phyloP scores from a whole-genome alignment of 2,113 vertebrate species.

The Prionailurus viverrinus region DNA sequence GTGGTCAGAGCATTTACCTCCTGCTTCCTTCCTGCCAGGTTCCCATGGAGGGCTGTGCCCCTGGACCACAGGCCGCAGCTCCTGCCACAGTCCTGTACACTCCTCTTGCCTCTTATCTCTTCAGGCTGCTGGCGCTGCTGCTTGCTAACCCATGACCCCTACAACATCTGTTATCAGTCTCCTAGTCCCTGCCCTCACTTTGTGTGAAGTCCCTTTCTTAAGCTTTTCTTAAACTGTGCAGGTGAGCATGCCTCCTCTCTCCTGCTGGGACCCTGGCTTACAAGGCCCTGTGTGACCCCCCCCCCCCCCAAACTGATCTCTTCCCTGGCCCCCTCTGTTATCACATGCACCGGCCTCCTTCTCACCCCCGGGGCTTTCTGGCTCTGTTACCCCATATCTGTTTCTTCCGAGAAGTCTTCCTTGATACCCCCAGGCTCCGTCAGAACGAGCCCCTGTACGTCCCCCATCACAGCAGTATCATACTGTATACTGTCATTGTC shows the following conservation, averaged over 20 bases:
- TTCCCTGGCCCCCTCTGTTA: neutral
- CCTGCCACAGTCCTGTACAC: rapidly evolving
- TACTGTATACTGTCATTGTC: neutral
- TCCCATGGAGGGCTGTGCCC: neutral
- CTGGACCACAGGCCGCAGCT: neutral
- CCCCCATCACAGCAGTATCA: neutral
- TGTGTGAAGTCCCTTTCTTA: neutral
- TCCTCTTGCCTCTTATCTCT: neutral
- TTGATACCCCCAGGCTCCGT: neutral
- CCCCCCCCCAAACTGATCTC: neutral
- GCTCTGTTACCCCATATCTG: neutral
- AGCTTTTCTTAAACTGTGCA: neutral
- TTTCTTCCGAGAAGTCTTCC: neutral
- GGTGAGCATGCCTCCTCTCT: neutral
- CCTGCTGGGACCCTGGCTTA: neutral
- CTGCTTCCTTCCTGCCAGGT: neutral
- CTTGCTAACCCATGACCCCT: no score
- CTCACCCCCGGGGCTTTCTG: neutral
- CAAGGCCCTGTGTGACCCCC: no score
- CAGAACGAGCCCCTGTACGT: neutral
- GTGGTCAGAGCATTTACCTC: neutral
- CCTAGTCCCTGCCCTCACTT: neutral
- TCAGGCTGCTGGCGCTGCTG: neutral
- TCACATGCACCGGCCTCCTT: neutral
- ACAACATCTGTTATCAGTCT: neutral